Conservation (phyloP, 2,888 invertebrate genomes). For the Prosopocoilus inquinatus region DNA sequence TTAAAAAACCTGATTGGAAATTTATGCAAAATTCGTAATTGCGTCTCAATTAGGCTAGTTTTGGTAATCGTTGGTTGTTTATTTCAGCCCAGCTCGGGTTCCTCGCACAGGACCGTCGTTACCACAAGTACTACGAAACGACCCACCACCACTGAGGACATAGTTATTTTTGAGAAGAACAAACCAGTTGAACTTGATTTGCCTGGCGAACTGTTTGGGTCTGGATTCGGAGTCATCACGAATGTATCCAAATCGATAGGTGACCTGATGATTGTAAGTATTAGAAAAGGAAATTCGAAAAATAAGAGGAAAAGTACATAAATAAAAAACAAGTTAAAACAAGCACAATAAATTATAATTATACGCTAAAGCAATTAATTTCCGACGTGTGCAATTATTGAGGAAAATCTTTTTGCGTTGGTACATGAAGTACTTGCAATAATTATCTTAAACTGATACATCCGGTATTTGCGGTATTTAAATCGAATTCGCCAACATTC, state of each 20-base stretch:
- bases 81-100: slow-evolving; percentile 30
- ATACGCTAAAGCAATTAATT: too few relatives aligned
- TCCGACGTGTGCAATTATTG: too few relatives aligned
- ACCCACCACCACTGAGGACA: slow-evolving; percentile 56
- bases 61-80: neutral
- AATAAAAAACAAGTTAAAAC: too few relatives aligned
- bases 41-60: neutral
- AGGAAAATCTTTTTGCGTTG: too few relatives aligned
- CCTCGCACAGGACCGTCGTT: slow-evolving; percentile 25
- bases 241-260: slow-evolving; percentile 65
- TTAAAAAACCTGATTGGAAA: too few relatives aligned
- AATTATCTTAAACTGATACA: too few relatives aligned
- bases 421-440: too few relatives aligned
- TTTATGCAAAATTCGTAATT: neutral
- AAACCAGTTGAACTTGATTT: slow-evolving; percentile 66
- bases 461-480: too few relatives aligned
- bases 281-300: neutral
- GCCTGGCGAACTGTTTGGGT: slow-evolving; percentile 64
- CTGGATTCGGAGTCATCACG: slow-evolving; percentile 66
- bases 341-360: too few relatives aligned
- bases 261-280: slow-evolving; percentile 64
- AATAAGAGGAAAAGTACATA: too few relatives aligned
- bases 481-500: neutral
- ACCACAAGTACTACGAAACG: slow-evolving; percentile 37
- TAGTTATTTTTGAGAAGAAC: slow-evolving; percentile 63